These are phyloP conservation scores for Amphipoea lucens DNA, from an alignment of 2,888 invertebrate genomes.

Conservation along the genomic window DNA sequence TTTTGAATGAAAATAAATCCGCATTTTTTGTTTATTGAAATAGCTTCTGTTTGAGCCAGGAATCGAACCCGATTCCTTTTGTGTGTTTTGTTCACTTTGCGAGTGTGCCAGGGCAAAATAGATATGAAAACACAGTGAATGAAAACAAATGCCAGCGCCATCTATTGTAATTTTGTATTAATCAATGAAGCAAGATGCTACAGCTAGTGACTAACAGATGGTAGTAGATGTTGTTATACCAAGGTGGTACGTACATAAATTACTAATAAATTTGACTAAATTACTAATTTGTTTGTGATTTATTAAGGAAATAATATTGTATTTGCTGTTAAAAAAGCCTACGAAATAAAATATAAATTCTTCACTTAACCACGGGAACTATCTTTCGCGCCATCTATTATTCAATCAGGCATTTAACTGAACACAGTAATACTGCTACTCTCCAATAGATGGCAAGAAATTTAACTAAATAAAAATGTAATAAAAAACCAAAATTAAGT, in stretches of 20 bases:
- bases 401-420: rapidly evolving
- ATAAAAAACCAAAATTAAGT: no score
- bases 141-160: conserved; percentile 17
- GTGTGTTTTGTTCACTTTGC: no score
- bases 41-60: no score
- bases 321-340: rapidly evolving
- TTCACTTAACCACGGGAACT: not conserved
- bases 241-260: not conserved
- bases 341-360: not conserved
- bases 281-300: rapidly evolving
- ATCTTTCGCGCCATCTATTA: conserved; percentile 15
- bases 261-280: not conserved
- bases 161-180: conserved; percentile 10
- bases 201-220: conserved; percentile 27
- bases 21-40: no score
- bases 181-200: not conserved
- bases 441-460: conserved; percentile 11
- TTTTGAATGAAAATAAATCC: no score
- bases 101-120: no score
- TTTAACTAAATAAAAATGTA: no score
- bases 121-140: not conserved
- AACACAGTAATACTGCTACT: conserved; percentile 23
- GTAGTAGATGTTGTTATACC: not conserved
- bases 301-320: no score
- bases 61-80: no score